These are phyloP conservation scores for Malacoctenus gilli DNA, from an alignment of 2,797 vertebrate genomes.

Conservation along the genomic window DNA sequence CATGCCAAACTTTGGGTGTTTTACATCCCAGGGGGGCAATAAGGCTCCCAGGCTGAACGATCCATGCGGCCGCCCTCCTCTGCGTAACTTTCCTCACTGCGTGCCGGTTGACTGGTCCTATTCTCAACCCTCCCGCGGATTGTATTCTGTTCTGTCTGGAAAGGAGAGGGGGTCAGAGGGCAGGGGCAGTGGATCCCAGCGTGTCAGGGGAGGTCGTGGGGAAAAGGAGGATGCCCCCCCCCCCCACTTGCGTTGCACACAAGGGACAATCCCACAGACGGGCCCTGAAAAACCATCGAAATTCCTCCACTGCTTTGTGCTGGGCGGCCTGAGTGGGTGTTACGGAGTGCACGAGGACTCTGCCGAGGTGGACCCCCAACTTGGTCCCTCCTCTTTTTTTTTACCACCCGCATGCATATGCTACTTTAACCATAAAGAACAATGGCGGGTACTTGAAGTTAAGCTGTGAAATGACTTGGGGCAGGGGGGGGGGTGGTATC, in stretches of 20 bases:
- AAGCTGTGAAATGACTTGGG: conserved; percentile 65
- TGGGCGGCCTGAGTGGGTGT: conserved; percentile 50
- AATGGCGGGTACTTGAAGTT: conserved; percentile 74
- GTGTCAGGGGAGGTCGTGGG: conserved; percentile 69
- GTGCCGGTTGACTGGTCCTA: conserved; percentile 42
- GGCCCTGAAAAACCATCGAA: conserved; percentile 26
- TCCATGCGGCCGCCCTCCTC: conserved; percentile 48
- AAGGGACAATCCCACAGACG: conserved; percentile 45
- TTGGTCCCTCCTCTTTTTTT: conserved; percentile 7
- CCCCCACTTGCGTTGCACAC: conserved; percentile 36
- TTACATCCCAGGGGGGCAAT: conserved; percentile 66
- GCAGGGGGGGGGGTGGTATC: too few species aligned
- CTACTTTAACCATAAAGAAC: conserved; percentile 68
- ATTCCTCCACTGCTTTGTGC: conserved; percentile 64
- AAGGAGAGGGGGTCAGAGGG: conserved; percentile 58
- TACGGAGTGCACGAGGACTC: conserved; percentile 54
- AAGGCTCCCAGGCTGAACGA: conserved; percentile 62
- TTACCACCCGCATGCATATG: conserved; percentile 71
- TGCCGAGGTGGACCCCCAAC: conserved; percentile 33
- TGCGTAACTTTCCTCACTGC: conserved; percentile 36
- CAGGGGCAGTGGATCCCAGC: conserved; percentile 22
- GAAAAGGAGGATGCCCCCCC: conserved; percentile 47
- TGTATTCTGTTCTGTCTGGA: conserved; percentile 25
- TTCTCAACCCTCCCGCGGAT: conserved; percentile 49
- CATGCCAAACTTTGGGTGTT: conserved; percentile 2